Evolutionary conservation across 2,888 invertebrate genomes (phyloP), one percentile per base, ranked within the genome.

Genomic region (Spatulosminthurus flaviceps): DNA sequence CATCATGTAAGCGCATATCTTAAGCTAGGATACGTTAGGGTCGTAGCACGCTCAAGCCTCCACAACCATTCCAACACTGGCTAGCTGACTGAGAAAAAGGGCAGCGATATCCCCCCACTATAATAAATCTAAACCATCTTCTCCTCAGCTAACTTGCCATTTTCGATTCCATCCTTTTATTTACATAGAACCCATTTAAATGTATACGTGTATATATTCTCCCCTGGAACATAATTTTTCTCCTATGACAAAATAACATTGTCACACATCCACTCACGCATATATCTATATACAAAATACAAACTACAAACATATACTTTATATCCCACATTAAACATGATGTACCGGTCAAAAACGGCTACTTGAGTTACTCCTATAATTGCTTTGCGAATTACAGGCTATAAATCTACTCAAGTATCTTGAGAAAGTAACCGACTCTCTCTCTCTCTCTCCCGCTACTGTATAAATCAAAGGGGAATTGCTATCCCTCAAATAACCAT

Each of bases 71-170:
- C 9, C 16, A 9, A 41, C 41, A 19, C 16, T 4, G 51, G 51
- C 51, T 13, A 51, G 51, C n/a, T 16, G 51, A 19, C n/a, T 51
- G 9, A 51, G 9, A 19, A 51, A 51, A 51, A 51, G 51, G 51
- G 51, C 51, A 51, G 5, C 16, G 16, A n/a, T 51, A 51, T 51
- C 51, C 51, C 51, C 51, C 51, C n/a, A 19, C 19, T 51, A n/a
- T 19, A 51, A 51, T 51, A 51, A 51, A 51, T 51, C 51, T 51
- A n/a, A 51, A n/a, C 51, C 51, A 51, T 51, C 51, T 51, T 51
- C 51, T 51, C n/a, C 51, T 51, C 51, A n/a, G 16, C 19, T 51
- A 11, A n/a, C 51, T 51, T 51, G 51, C 51, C n/a, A 51, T 51
- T 19, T 19, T 51, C 19, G 16, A 51, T 51, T 51, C n/a, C n/a